Conservation (phyloP, 2,888 invertebrate genomes). For the Anoplius nigerrimus region DNA sequence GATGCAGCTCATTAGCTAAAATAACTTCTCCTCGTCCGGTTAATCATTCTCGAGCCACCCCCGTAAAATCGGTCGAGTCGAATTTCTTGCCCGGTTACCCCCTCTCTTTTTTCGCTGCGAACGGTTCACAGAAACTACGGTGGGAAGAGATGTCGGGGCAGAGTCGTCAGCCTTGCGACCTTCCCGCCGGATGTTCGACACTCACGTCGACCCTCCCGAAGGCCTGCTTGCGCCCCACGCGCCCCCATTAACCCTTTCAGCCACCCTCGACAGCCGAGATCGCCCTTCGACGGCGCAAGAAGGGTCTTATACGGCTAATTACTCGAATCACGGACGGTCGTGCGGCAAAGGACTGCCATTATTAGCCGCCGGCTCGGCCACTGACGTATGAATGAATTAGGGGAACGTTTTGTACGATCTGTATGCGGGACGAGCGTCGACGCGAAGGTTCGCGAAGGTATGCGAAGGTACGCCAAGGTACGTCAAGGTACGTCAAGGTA, state of each 20-base stretch:
- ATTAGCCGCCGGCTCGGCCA: constrained; percentile 7
- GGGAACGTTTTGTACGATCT: not conserved
- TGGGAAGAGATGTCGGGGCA: not conserved
- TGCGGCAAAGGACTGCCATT: constrained; percentile 31
- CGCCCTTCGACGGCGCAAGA: not conserved
- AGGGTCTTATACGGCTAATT: constrained; percentile 37
- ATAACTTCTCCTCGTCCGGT: constrained; percentile 38
- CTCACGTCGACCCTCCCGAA: constrained; percentile 23
- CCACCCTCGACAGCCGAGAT: not conserved
- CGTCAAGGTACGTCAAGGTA: too few species aligned
- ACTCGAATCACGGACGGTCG: constrained; percentile 34
- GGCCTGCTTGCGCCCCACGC: constrained; percentile 21
- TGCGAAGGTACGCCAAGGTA: too few species aligned
- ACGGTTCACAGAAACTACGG: too few species aligned
- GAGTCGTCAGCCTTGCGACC: not conserved
- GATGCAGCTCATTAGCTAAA: constrained; percentile 52
- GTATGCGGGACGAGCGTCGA: too few species aligned
- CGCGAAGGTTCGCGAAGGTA: too few species aligned
- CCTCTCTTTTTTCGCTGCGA: not conserved
- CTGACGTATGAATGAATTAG: constrained; percentile 12
- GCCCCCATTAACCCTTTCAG: not conserved
- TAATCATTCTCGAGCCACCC: constrained; percentile 52
- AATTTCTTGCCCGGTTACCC: constrained; percentile 34
- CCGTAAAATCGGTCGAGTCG: constrained; percentile 41
- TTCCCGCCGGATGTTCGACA: constrained; percentile 35